Evolutionary conservation across 2,888 invertebrate species (phyloP), one percentile per base, ranked within the genome.

Genomic region (Panopea generosa): DNA sequence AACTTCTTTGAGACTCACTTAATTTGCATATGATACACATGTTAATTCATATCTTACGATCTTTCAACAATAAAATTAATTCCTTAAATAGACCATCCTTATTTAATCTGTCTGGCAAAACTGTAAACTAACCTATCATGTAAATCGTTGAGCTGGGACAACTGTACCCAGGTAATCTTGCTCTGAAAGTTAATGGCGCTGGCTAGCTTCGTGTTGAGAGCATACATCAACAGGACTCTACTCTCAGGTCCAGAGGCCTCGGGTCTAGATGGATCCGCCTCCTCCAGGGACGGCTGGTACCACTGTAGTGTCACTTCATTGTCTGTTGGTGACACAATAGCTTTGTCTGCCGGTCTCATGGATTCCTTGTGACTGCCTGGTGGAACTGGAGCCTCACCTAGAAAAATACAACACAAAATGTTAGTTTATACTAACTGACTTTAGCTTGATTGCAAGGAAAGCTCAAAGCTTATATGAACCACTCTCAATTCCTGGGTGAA

Each of bases 221-320:
- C 84, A 77, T 86, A 90, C 73, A 90, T 73, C 38, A 91, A 76
- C 24, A 89, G 73, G 22, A 90, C 78, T 26, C 84, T 66, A 26
- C 76, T 73, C 45, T 86, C 87, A 7, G 86, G 61, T 22, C 82
- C 82, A 38, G 69, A 67, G n/a, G 83, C 77, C 47, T 88, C 88
- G 2, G 86, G 84, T 53, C 71, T 52, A 26, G 67, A 18, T 6
- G 85, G 85, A 59, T 88, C 87, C 2, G 75, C 82, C 57, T 84
- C 87, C 61, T 86, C 89, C 18, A 90, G 76, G 9, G 87, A 82
- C 11, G 90, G 88, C 60, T 87, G 86, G 72, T 90, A 90, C 89
- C 91, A 92, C 84, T 91, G 91, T 20, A 90, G 59, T 11, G 84
- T 84, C 24, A 91, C 78, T 78, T 91, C 91, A 52, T 70, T 84